phyloP scores from a whole-genome alignment of 2,888 invertebrate genomes.

The Scaptomyza tumidula region DNA sequence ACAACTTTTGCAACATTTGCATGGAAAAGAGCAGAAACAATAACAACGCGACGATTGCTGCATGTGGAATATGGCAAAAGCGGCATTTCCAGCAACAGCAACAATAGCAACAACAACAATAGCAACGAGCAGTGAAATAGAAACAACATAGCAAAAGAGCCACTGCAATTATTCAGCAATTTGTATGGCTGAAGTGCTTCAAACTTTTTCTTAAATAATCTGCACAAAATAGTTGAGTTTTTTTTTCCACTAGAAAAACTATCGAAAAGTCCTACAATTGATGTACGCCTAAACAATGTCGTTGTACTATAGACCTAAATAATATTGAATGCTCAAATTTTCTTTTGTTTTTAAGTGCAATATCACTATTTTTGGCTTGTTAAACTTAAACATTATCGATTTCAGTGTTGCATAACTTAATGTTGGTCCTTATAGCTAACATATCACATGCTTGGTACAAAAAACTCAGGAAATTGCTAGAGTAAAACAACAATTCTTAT shows the following conservation, averaged over 20 bases:
- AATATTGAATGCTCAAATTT: too few relatives aligned
- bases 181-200: constrained; percentile 67
- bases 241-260: constrained; percentile 1
- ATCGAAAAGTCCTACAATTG: too few relatives aligned
- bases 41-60: constrained; percentile 4
- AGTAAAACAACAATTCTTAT: too few relatives aligned
- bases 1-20: constrained; percentile 40
- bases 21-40: constrained; percentile 32
- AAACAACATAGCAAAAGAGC: constrained; percentile 42
- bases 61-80: constrained; percentile 19
- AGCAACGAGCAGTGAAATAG: constrained; percentile 17
- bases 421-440: not conserved
- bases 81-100: constrained; percentile 33
- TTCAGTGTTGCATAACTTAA: not conserved
- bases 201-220: constrained; percentile 61
- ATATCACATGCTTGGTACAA: too few relatives aligned
- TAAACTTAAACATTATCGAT: too few relatives aligned
- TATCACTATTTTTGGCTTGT: too few relatives aligned
- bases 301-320: too few relatives aligned
- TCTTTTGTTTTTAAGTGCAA: too few relatives aligned
- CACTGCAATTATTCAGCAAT: constrained; percentile 77
- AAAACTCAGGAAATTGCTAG: too few relatives aligned
- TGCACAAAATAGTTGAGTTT: constrained; percentile 37
- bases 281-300: too few relatives aligned
- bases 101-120: not conserved